Base-by-base conservation (phyloP, 2,888 invertebrate genomes). In the Conus canariensis region DNA sequence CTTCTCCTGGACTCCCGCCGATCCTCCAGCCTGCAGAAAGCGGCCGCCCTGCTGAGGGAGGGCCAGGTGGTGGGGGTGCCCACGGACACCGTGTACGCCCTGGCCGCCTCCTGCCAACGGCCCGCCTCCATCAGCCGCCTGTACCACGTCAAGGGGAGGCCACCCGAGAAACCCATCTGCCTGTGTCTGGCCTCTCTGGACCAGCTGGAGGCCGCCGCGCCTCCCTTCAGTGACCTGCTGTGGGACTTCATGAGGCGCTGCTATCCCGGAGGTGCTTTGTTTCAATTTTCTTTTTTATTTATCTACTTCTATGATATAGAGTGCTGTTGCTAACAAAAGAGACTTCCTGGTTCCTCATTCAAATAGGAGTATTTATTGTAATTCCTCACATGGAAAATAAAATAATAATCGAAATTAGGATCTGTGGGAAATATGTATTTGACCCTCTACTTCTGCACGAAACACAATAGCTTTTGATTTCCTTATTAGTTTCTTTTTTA, bases 131-230 rank as follows among this genome's bases (percentile, higher is more conserved):
- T 94, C 74, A 92, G 89, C 58, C 91, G 92, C 10, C 93, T 94
- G 30, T 94, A 94, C 91, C 92, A 93, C 89, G 92, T 94, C 83
- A 94, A 94, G 90, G 94, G 93, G 14, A 92, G 94, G 22, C 94
- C 94, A 7, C 92, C 93, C 22, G 94, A 94, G 91, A 94, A 94
- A 87, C 94, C 94, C 14, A 94, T 94, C 86, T 94, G 94, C 85
- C 90, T 94, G n/a, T 94, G 94, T 90, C 92, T 94, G 80, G 93
- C 94, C 25, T 91, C 92, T 64, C 92, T 94, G 19, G 93, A 94
- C 30, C 94, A 94, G 88, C 92, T 94, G 56, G 92, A 87, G 22
- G 92, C 83, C 12, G 93, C 93, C 22, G 88, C 92, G 30, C 94
- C 94, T 12, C 91, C 92, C 60, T 93, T 93, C 90, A 93, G 93